Conservation (phyloP, 2,797 vertebrate species). For the Lepilemur ruficaudatus region DNA sequence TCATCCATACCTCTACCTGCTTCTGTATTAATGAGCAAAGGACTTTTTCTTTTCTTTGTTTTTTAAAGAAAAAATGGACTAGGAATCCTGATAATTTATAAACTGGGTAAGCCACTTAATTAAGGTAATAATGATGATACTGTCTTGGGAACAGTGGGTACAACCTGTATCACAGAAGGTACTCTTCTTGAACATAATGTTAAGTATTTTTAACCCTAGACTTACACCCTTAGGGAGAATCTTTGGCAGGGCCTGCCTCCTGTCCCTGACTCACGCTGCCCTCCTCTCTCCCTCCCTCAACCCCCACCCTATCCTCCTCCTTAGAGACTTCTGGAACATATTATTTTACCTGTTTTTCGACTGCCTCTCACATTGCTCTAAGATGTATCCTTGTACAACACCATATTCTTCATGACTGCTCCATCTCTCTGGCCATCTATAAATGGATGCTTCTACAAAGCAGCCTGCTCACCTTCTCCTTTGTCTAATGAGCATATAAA, state of each 20-base stretch:
- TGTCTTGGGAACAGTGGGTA: not conserved
- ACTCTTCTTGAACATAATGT: not conserved
- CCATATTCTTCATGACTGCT: not conserved
- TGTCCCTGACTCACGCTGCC: not conserved
- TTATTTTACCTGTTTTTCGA: not conserved
- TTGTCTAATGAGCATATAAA: not conserved
- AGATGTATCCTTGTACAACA: not conserved
- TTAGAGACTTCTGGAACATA: not conserved
- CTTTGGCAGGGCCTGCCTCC: not conserved
- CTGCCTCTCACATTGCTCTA: not conserved
- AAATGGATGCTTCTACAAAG: not conserved
- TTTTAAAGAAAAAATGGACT: not conserved
- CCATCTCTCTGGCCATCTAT: not conserved
- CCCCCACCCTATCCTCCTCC: not conserved
- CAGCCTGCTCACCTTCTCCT: not conserved
- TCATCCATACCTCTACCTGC: not conserved
- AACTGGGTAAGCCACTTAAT: not conserved
- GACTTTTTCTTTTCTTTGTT: not conserved
- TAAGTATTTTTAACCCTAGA: not conserved
- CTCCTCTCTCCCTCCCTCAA: not conserved
- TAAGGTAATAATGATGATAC: not conserved
- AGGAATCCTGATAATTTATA: slow-evolving; percentile 20
- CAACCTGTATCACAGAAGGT: not conserved
- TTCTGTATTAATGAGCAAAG: not conserved
- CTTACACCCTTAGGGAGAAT: not conserved